These are phyloP conservation scores for Thripadectes ignobilis DNA, from an alignment of 2,797 vertebrate species.

Conservation along the genomic window DNA sequence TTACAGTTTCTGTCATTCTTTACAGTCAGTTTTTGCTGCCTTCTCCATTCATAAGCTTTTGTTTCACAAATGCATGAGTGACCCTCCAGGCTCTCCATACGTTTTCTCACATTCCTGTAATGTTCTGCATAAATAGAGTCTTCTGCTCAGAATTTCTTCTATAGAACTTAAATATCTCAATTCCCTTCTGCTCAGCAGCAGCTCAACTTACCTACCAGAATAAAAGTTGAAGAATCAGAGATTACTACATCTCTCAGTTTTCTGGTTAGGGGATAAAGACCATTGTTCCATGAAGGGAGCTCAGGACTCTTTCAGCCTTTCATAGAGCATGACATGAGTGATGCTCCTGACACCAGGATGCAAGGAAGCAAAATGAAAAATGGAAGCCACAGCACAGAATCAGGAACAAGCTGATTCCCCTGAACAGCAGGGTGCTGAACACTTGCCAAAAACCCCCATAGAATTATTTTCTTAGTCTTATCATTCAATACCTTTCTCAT, in stretches of 20 bases:
- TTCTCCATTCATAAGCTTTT: conserved; percentile 15
- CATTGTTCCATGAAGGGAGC: neutral
- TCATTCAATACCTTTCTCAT: neutral
- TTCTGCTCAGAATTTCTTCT: neutral
- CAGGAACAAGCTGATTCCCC: neutral
- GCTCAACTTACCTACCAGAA: neutral
- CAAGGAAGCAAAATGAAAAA: conserved; percentile 35
- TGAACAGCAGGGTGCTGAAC: neutral
- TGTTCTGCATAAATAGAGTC: neutral
- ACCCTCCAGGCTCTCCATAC: neutral
- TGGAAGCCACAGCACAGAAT: neutral
- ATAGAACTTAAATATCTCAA: neutral
- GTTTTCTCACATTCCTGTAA: neutral
- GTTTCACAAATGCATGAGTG: neutral
- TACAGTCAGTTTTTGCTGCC: neutral
- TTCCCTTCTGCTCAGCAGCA: neutral
- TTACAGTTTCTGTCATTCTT: neutral
- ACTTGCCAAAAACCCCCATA: neutral
- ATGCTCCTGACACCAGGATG: neutral
- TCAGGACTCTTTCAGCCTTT: neutral
- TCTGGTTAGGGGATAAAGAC: neutral
- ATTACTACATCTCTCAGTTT: conserved; percentile 6
- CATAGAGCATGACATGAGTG: neutral
- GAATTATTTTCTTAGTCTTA: neutral
- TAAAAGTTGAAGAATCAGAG: neutral